phyloP scores from a whole-genome alignment of 2,113 vertebrate species.

The Ctenodactylus gundi region DNA sequence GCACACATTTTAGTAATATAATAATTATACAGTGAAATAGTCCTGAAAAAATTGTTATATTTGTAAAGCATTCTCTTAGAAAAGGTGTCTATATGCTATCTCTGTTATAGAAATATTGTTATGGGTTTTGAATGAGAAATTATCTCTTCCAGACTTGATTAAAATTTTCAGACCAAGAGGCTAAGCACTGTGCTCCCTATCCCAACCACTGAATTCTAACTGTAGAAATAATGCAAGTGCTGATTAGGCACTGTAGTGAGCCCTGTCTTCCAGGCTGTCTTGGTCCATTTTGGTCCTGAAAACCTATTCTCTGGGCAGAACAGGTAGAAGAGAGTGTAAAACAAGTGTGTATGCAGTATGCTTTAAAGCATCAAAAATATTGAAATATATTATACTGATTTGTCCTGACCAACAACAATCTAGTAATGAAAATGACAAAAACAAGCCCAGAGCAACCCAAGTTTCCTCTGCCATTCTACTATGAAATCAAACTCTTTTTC shows the following conservation, averaged over 20 bases:
- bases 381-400: background rate
- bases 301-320: background rate
- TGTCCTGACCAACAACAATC: background rate
- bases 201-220: background rate
- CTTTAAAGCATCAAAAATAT: background rate
- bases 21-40: constrained; percentile 36
- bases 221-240: background rate
- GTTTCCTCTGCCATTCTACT: background rate
- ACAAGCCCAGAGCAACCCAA: background rate
- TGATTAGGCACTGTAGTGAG: background rate
- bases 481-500: background rate
- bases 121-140: background rate
- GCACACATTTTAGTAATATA: background rate
- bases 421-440: background rate
- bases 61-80: background rate
- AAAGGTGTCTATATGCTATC: background rate
- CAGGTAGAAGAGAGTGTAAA: background rate
- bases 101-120: constrained; percentile 24
- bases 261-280: background rate
- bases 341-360: background rate
- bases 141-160: background rate
- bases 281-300: background rate
- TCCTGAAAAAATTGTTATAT: background rate
- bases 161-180: background rate
- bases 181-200: background rate